Conservation (phyloP, 2,113 vertebrate species). For the Rhinopithecus roxellana region DNA sequence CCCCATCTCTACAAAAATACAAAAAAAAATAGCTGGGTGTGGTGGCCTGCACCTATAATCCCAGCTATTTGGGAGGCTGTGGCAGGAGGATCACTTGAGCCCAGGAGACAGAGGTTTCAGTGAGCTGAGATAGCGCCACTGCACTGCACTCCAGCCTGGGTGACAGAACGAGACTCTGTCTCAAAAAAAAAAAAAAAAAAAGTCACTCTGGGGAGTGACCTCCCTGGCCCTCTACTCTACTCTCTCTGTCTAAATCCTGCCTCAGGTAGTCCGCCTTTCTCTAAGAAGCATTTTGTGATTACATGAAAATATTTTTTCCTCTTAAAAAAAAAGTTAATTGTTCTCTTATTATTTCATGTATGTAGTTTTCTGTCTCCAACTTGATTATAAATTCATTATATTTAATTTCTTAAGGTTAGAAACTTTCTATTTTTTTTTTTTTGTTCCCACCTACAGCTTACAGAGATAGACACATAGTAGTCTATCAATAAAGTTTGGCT, state of each 20-base stretch:
- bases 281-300: neutral
- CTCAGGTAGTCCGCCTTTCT: neutral
- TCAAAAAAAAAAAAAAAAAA: neutral
- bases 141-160: no score
- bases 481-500: neutral
- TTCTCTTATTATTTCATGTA: neutral
- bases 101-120: no score
- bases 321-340: neutral
- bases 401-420: neutral
- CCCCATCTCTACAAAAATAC: no score
- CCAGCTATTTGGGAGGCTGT: no score
- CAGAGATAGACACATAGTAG: neutral
- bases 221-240: neutral
- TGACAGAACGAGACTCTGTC: no score
- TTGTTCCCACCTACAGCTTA: neutral
- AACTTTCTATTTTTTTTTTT: neutral
- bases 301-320: neutral
- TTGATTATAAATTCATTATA: neutral
- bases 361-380: conserved; percentile 2
- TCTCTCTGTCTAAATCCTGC: neutral
- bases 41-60: no score
- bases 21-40: no score
- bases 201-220: neutral
- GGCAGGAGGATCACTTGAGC: no score
- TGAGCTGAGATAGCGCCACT: no score